Percentiles rank a stretch among this genome's conserved stretches.
Conservation (phyloP, 2,113 vertebrate species). For the Percopsis transmontana region DNA sequence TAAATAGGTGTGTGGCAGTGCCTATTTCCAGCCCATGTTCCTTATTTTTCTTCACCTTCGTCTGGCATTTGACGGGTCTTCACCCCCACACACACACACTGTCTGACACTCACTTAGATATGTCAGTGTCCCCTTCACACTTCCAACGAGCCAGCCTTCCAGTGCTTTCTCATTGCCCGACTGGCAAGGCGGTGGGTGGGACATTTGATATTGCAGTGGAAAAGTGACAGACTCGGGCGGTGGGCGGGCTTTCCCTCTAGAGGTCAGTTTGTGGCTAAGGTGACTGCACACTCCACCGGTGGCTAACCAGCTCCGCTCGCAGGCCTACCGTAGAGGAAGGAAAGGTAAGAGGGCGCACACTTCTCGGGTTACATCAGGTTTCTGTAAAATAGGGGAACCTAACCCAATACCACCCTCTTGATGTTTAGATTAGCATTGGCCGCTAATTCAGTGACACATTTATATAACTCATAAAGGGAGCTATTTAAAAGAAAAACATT, state of each 20-base stretch:
- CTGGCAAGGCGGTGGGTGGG: slow-evolving; percentile 16
- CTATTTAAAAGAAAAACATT: no score
- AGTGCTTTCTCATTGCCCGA: slow-evolving; percentile 42
- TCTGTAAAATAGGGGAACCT: background rate
- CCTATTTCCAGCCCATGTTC: no score
- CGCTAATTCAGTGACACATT: no score
- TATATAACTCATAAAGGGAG: no score
- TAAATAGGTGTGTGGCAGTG: no score
- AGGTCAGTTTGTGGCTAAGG: slow-evolving; percentile 23
- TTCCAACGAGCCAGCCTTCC: slow-evolving; percentile 11
- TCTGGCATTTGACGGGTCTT: background rate
- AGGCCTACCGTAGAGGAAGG: slow-evolving; percentile 2
- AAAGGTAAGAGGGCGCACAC: slow-evolving; percentile 12
- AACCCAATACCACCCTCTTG: no score
- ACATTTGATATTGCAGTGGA: slow-evolving; percentile 29
- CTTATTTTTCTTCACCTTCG: no score
- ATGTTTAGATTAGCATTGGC: no score
- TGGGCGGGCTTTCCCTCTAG: background rate
- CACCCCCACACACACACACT: slow-evolving; percentile 1
- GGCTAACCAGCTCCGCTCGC: slow-evolving; percentile 15
- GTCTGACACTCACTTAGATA: slow-evolving; percentile 14
- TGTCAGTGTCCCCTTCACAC: slow-evolving; percentile 30
- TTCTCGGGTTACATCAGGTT: background rate
- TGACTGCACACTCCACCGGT: slow-evolving; percentile 9
- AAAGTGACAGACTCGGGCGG: background rate